Percentiles rank a stretch among this genome's conserved stretches.
Conservation (phyloP, 2,888 invertebrate species). For the Leptopilina syphax region DNA sequence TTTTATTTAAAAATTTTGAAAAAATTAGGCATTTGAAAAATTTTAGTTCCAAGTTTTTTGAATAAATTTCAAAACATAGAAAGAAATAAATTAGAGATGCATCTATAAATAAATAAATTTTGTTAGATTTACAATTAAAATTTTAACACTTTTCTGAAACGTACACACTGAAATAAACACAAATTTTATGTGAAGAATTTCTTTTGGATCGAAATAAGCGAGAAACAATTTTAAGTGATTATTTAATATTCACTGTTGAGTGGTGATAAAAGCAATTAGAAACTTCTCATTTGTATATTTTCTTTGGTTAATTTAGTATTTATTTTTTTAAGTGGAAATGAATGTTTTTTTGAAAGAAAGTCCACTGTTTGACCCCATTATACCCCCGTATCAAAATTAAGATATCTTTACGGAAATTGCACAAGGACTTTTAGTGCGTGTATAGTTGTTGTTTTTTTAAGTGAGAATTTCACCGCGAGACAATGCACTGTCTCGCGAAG, state of each 20-base stretch:
- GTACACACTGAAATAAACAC: too few relatives aligned
- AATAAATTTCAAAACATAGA: too few relatives aligned
- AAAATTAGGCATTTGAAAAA: too few relatives aligned
- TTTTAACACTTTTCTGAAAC: too few relatives aligned
- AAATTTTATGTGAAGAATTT: too few relatives aligned
- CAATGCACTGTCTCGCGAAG: neutral
- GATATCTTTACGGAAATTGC: constrained; percentile 29
- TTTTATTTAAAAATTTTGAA: too few relatives aligned
- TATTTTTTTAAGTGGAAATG: constrained; percentile 7
- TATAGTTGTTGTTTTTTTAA: neutral
- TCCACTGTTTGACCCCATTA: constrained; percentile 13
- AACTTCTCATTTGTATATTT: neutral
- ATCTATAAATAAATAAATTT: too few relatives aligned
- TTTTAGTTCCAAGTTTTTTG: too few relatives aligned
- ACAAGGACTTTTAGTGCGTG: neutral
- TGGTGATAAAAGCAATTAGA: neutral
- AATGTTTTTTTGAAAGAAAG: constrained; percentile 10
- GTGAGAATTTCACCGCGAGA: constrained; percentile 36
- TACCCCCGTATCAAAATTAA: neutral
- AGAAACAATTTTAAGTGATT: too few relatives aligned
- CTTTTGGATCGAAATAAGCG: neutral
- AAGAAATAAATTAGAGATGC: too few relatives aligned
- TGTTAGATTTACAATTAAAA: too few relatives aligned
- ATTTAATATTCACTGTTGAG: too few relatives aligned
- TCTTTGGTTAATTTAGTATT: neutral